These are phyloP conservation scores for Cryptotis parvus DNA, from an alignment of 2,113 vertebrate genomes.

Conservation along the genomic window DNA sequence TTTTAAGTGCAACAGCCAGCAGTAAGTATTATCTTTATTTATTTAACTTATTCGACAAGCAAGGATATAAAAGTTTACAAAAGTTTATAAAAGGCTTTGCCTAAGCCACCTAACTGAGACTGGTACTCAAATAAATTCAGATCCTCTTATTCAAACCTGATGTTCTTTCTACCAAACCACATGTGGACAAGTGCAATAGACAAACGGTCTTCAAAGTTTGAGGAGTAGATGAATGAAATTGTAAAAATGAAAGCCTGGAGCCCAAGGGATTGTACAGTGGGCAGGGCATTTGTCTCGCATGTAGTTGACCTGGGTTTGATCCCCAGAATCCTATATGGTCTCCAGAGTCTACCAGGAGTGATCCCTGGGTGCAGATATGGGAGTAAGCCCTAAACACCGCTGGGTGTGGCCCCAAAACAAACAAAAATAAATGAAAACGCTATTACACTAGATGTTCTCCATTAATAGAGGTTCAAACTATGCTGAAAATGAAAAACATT, in stretches of 20 bases:
- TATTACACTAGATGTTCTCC: slow-evolving; percentile 31
- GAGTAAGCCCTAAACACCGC: too few species aligned
- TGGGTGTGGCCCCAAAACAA: too few species aligned
- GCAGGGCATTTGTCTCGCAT: too few species aligned
- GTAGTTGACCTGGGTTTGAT: too few species aligned
- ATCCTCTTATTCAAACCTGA: not conserved
- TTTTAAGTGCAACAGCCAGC: not conserved
- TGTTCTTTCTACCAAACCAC: not conserved
- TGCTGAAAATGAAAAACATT: slow-evolving; percentile 70
- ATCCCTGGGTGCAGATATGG: too few species aligned
- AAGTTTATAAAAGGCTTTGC: not conserved
- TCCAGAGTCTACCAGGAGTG: too few species aligned
- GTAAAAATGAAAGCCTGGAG: slow-evolving; percentile 29
- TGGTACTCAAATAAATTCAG: not conserved
- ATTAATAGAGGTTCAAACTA: not conserved
- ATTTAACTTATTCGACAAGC: slow-evolving; percentile 20
- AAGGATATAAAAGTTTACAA: slow-evolving; percentile 8
- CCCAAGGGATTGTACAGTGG: too few species aligned
- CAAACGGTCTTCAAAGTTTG: not conserved
- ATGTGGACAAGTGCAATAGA: not conserved
- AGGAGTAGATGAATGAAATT: slow-evolving; percentile 3
- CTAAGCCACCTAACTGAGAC: slow-evolving; percentile 18
- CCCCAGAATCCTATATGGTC: too few species aligned
- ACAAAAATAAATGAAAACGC: not conserved
- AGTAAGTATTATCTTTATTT: not conserved